Percentiles rank a stretch among this genome's conserved stretches.
Conservation (phyloP, 2,113 vertebrate genomes). For the Nanorana parkeri region DNA sequence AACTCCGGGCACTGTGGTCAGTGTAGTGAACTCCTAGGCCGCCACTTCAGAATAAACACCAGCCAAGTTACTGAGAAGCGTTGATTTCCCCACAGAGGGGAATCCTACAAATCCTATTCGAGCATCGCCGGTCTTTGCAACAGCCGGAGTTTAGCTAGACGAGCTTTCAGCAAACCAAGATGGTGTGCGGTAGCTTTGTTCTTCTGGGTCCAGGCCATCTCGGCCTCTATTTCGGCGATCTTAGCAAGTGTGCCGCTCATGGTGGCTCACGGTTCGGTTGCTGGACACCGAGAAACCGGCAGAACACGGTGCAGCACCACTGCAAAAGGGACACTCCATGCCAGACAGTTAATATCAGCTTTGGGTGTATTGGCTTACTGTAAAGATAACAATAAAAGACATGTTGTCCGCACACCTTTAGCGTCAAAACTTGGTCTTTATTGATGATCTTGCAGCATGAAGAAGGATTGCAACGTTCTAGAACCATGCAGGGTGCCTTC, state of each 20-base stretch:
- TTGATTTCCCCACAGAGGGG: constrained; percentile 96
- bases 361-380: too few species aligned
- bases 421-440: too few species aligned
- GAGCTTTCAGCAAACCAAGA: constrained; percentile 94
- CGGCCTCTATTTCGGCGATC: constrained; percentile 94
- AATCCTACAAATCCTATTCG: constrained; percentile 98
- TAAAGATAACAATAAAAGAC: too few species aligned
- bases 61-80: constrained; percentile 94
- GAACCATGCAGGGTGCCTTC: too few species aligned
- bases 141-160: constrained; percentile 90
- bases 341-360: too few species aligned
- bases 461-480: too few species aligned
- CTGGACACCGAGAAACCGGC: neutral
- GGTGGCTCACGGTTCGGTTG: constrained; percentile 38
- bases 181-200: constrained; percentile 98
- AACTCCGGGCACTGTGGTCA: constrained; percentile 95
- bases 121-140: constrained; percentile 97
- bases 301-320: too few species aligned
- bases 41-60: constrained; percentile 98
- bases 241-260: constrained; percentile 90
- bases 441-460: too few species aligned
- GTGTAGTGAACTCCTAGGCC: constrained; percentile 96
- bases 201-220: constrained; percentile 98
- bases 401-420: too few species aligned
- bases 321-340: too few species aligned